Evolutionary conservation across 35 echinoderm and acorn worm genomes (phyloP).

Genomic region (Ophioderma brevispina): DNA sequence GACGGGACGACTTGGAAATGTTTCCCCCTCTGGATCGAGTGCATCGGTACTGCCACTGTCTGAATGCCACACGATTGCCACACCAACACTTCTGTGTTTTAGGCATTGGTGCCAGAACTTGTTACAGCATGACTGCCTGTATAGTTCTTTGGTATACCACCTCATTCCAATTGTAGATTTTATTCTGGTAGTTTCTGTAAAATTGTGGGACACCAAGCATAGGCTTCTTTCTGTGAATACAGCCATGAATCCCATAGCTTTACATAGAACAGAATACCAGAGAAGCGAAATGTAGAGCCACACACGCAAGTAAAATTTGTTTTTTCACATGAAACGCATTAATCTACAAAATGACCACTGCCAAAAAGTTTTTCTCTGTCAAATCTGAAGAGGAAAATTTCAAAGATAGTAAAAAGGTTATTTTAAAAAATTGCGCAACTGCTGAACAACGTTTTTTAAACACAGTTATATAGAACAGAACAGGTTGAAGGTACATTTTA

Average conservation of each 20-base stretch:
- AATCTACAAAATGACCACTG: slow-evolving; percentile 90
- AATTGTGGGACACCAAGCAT: slow-evolving; percentile 95
- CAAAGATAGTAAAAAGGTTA: too few species aligned
- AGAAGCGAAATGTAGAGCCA: slow-evolving; percentile 66
- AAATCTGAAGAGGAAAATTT: slow-evolving; percentile 75
- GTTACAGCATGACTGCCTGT: background rate
- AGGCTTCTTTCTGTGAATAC: slow-evolving; percentile 95
- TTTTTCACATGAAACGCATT: slow-evolving; percentile 71
- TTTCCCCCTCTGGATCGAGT: too few species aligned
- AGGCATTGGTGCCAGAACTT: background rate
- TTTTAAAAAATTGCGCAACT: background rate
- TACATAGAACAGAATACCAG: slow-evolving; percentile 62
- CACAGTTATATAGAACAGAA: background rate
- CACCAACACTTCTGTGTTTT: too few species aligned
- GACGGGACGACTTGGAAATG: too few species aligned
- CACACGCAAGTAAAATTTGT: slow-evolving; percentile 71
- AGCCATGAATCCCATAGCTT: slow-evolving; percentile 89
- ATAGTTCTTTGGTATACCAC: slow-evolving; percentile 26
- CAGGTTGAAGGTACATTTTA: background rate
- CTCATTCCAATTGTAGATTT: slow-evolving; percentile 98
- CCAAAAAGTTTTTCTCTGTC: slow-evolving; percentile 88
- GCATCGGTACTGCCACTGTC: too few species aligned
- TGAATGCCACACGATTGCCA: too few species aligned
- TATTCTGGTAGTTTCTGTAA: slow-evolving; percentile 88
- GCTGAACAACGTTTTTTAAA: background rate